Base-by-base conservation (phyloP, 2,888 invertebrate species). In the Dicyrtomina minuta region DNA sequence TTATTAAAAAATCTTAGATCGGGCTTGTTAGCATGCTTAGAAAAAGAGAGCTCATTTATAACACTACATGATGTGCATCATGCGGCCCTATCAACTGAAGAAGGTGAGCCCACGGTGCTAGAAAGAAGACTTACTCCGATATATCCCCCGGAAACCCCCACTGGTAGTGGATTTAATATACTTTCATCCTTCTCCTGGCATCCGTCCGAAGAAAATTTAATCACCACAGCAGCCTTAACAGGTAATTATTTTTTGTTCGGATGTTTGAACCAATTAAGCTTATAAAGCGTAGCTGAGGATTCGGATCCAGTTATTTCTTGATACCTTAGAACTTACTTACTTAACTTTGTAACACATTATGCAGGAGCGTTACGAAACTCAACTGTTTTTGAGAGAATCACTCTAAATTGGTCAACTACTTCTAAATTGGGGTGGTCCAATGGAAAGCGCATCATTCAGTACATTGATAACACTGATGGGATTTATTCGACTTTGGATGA, bases 161-260 rank as follows among this genome's bases (percentile, higher is more conserved):
- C 39, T 39, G 65, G 27, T 49, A 59, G 43, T 72, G 70, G 60
- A 60, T 68, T 62, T 27, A 69, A 22, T 58, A 70, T 53, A 82
- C 39, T 93, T 15, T 87, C 89, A 12, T 89, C 92, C 71, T 91
- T 93, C 82, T 88, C 90, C 43, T 96, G 96, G 93, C 96, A 96
- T 83, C 90, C 91, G 1, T 84, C 84, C 4, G 89, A 92, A 79
- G 90, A 90, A 81, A 91, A 91, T 79, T 83, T 91, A 41, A 83
- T 93, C 75, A 83, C 93, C 64, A 76, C 78, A 53, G 68, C 70
- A 22, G 73, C 74, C 53, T 66, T 62, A 10, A 64, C 68, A 58
- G 75, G 76, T 70, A 46, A 33, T 1, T 22, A n/a, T n/a, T 61
- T 41, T 46, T 10, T 6, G 2, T 49, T n/a, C 24, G 46, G 66